These are phyloP conservation scores for Melanocharis versteri DNA, from an alignment of 2,113 vertebrate species.

Conservation along the genomic window DNA sequence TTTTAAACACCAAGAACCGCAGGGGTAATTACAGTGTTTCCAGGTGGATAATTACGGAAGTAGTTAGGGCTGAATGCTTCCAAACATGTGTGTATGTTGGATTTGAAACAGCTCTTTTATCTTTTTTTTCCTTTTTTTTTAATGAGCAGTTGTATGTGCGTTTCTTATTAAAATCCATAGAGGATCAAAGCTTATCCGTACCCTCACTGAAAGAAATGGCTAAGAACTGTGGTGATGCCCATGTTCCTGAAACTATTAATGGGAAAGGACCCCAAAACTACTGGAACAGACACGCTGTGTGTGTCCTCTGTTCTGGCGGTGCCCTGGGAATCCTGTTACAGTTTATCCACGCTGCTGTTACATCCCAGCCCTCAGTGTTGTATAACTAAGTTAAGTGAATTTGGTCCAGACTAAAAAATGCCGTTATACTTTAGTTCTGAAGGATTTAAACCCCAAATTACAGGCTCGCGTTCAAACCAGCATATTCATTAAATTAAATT, in stretches of 20 bases:
- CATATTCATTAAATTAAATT: conserved; percentile 17
- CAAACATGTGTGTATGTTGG: background rate
- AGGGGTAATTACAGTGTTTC: background rate
- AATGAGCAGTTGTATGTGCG: background rate
- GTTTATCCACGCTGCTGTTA: background rate
- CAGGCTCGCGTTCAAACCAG: background rate
- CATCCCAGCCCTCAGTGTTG: background rate
- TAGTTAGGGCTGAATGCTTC: background rate
- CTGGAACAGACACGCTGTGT: background rate
- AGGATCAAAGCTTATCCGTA: background rate
- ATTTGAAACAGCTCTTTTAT: background rate
- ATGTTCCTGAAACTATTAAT: background rate
- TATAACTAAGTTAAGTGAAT: background rate
- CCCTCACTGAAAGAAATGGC: background rate
- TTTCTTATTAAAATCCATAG: background rate
- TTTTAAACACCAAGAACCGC: background rate
- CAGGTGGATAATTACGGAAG: background rate
- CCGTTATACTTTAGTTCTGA: background rate
- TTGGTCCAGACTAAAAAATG: conserved; percentile 5
- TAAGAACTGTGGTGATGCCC: background rate
- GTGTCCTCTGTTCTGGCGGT: background rate
- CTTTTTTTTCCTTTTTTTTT: fast-evolving
- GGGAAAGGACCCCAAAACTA: background rate
- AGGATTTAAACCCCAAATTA: conserved; percentile 43
- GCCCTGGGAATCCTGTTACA: background rate